These are phyloP conservation scores for Egretta garzetta DNA, from an alignment of 2,113 vertebrate species.

Conservation along the genomic window DNA sequence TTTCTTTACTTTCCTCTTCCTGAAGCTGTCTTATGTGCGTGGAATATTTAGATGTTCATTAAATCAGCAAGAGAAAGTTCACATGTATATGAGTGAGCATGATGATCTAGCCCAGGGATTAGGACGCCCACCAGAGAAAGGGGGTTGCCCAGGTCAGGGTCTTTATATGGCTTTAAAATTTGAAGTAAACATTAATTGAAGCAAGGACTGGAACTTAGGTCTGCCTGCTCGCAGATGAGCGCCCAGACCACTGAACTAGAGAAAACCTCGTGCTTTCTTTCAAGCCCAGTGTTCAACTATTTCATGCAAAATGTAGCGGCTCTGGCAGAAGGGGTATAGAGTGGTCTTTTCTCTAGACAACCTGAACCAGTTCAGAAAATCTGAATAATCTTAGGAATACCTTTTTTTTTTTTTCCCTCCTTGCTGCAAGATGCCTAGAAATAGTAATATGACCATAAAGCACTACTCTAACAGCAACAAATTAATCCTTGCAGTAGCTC, in stretches of 20 bases:
- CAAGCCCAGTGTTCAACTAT: not conserved
- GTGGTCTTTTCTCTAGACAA: not conserved
- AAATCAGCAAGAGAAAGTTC: not conserved
- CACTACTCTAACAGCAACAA: not conserved
- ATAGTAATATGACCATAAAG: not conserved
- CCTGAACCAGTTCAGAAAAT: not conserved
- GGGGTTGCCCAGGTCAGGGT: not conserved
- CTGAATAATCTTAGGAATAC: not conserved
- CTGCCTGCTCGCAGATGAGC: not conserved
- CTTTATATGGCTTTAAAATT: not conserved
- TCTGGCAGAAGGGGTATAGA: not conserved
- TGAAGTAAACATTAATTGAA: not conserved
- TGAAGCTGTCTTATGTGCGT: not conserved
- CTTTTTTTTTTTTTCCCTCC: accelerated
- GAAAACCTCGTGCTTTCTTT: not conserved
- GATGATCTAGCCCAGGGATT: not conserved
- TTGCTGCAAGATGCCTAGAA: not conserved
- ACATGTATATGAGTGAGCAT: not conserved
- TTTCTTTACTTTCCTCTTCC: not conserved
- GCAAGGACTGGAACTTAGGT: not conserved
- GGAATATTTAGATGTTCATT: not conserved
- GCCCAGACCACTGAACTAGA: not conserved
- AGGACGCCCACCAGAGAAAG: not conserved
- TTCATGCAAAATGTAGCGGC: not conserved
- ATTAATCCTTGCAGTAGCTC: not conserved